Evolutionary conservation across 2,797 vertebrate species (phyloP), one percentile per base, ranked within the genome.

Genomic region (Cuniculus paca): DNA sequence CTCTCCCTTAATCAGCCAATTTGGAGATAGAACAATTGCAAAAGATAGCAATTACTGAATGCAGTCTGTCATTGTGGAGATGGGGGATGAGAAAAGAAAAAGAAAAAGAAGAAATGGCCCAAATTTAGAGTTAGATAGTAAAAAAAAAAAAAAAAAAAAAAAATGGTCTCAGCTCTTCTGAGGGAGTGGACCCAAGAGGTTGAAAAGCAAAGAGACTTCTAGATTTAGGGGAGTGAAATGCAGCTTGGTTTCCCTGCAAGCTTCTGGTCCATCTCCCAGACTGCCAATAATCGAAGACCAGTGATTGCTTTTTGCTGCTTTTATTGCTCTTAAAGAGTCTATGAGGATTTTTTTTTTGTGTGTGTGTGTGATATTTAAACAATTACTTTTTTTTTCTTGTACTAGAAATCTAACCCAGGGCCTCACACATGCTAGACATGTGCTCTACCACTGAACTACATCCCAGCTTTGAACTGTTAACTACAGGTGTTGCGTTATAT

Each of bases 21-120:
- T 97, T 97, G 95, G 97, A 97, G 91, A 79, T 50, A 96, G 93
- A 96, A 97, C 97, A 97, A 96, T 97, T 96, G 93, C 93, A 93
- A 94, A 97, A 95, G 95, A 95, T 85, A 91, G 94, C 95, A 97
- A 95, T 97, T 97, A 97, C 56, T 6, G 77, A 80, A 93, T 50
- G 84, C 96, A 96, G 97, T 90, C 96, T 98, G 95, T 97, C 91
- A 52, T 78, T 60, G 77, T 20, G 39, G 96, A 95, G 87, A 94
- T n/a, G 93, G 86, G 82, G 84, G 42, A 28, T 12, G 94, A 82
- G 63, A 75, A 56, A 58, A 86, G 45, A 61, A 93, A 93, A 78
- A 87, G 36, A 82, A 85, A 74, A 83, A 87, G 87, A 96, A 91
- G 94, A 94, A 93, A 91, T 12, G 5, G 91, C 58, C 89, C 81